Conservation (phyloP, 2,888 invertebrate genomes). For the Lithodes maja region DNA sequence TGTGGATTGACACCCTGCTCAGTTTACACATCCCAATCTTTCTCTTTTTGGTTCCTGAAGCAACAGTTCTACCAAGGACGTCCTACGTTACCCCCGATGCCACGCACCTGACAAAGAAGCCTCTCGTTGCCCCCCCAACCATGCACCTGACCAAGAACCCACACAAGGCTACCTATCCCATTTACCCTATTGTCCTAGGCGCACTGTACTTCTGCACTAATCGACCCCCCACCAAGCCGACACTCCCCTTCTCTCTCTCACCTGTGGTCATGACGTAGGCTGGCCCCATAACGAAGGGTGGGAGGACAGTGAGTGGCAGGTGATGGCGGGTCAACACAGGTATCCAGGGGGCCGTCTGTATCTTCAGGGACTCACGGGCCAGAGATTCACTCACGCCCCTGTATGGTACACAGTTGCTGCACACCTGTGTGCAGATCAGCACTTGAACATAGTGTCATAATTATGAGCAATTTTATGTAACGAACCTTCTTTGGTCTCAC, state of each 20-base stretch:
- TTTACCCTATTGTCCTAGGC: too few relatives aligned
- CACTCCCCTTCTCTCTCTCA: neutral
- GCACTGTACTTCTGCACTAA: too few relatives aligned
- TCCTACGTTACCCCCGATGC: too few relatives aligned
- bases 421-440: constrained; percentile 19
- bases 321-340: constrained; percentile 35
- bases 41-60: too few relatives aligned
- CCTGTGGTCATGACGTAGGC: constrained; percentile 49
- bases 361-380: neutral
- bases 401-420: constrained; percentile 36
- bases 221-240: too few relatives aligned
- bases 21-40: too few relatives aligned
- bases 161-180: too few relatives aligned
- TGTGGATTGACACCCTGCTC: too few relatives aligned
- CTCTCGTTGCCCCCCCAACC: too few relatives aligned
- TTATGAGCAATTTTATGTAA: neutral
- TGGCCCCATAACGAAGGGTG: constrained; percentile 49
- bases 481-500: neutral
- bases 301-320: constrained; percentile 29
- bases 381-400: constrained; percentile 14
- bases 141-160: too few relatives aligned
- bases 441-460: neutral
- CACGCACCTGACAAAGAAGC: too few relatives aligned
- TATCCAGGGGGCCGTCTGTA: neutral
- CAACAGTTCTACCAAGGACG: too few relatives aligned